phyloP scores from a whole-genome alignment of 2,113 vertebrate genomes.

The Gasterosteus aculeatus region DNA sequence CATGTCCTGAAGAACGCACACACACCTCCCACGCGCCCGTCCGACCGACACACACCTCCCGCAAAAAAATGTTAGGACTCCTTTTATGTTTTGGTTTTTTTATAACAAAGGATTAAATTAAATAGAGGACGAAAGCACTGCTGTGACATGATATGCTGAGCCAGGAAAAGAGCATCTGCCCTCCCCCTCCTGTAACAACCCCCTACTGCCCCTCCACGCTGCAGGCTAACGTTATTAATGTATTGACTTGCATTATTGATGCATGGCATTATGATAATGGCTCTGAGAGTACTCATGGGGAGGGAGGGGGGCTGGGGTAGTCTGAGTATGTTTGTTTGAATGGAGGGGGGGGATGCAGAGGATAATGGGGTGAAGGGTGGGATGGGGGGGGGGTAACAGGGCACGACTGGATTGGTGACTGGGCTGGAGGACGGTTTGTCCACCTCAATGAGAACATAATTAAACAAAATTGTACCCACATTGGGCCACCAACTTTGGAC shows the following conservation, averaged over 20 bases:
- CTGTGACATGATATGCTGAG: conserved; percentile 47
- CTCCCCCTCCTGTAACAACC: not conserved
- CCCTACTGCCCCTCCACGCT: conserved; percentile 20
- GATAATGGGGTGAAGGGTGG: conserved; percentile 28
- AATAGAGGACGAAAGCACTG: conserved; percentile 24
- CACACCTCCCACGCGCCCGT: not conserved
- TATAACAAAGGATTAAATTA: conserved; percentile 53
- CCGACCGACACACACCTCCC: conserved; percentile 6
- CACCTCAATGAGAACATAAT: conserved; percentile 40
- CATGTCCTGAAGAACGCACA: conserved; percentile 7
- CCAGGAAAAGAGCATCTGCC: conserved; percentile 40
- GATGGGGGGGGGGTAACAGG: conserved; percentile 3
- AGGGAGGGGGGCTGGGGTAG: conserved; percentile 19
- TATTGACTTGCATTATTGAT: conserved; percentile 86
- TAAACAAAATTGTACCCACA: conserved; percentile 52
- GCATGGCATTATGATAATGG: conserved; percentile 84
- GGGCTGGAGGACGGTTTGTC: conserved; percentile 3
- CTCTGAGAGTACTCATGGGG: conserved; percentile 70
- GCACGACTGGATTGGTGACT: conserved; percentile 18
- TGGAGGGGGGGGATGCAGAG: conserved; percentile 27
- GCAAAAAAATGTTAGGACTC: conserved; percentile 27
- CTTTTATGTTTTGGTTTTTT: conserved; percentile 63
- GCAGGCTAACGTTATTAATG: conserved; percentile 79
- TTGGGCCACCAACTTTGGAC: conserved; percentile 24
- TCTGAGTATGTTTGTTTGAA: conserved; percentile 49